phyloP scores from a whole-genome alignment of 2,888 invertebrate genomes.

The Ceraclea dissimilis region DNA sequence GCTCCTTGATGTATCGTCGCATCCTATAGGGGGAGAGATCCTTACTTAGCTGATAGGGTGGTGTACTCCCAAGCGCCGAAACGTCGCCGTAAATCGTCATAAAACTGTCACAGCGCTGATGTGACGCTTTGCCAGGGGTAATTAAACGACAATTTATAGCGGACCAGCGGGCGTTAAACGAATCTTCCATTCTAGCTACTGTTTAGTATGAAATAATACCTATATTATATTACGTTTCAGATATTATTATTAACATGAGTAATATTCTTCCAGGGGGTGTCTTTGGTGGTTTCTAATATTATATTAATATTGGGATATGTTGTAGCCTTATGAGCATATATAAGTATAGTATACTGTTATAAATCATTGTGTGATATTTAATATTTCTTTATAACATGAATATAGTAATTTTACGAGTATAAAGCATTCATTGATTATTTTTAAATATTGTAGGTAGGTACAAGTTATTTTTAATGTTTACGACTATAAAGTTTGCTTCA shows the following conservation, averaged over 20 bases:
- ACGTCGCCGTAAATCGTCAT: slow-evolving; percentile 54
- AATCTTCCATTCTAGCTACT: slow-evolving; percentile 21
- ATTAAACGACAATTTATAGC: slow-evolving; percentile 55
- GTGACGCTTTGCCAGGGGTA: slow-evolving; percentile 57
- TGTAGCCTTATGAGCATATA: too few relatives aligned
- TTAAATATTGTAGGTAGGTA: too few relatives aligned
- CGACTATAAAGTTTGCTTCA: too few relatives aligned
- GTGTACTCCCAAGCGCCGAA: slow-evolving; percentile 44
- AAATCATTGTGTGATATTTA: too few relatives aligned
- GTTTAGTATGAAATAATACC: slow-evolving; percentile 10
- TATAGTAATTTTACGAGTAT: too few relatives aligned
- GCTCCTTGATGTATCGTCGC: slow-evolving; percentile 27
- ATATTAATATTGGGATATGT: too few relatives aligned
- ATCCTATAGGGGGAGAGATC: slow-evolving; percentile 8
- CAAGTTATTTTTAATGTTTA: too few relatives aligned
- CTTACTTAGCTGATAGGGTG: slow-evolving; percentile 19
- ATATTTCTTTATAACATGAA: too few relatives aligned
- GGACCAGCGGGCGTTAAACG: slow-evolving; percentile 29
- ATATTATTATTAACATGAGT: slow-evolving; percentile 10
- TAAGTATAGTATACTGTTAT: too few relatives aligned
- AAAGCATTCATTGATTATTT: too few relatives aligned
- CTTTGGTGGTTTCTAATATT: too few relatives aligned
- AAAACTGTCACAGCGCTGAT: slow-evolving; percentile 68
- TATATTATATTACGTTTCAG: slow-evolving; percentile 8
- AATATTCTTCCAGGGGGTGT: too few relatives aligned